Evolutionary conservation across 2,888 invertebrate genomes (phyloP).

Genomic region (Sipha maydis): DNA sequence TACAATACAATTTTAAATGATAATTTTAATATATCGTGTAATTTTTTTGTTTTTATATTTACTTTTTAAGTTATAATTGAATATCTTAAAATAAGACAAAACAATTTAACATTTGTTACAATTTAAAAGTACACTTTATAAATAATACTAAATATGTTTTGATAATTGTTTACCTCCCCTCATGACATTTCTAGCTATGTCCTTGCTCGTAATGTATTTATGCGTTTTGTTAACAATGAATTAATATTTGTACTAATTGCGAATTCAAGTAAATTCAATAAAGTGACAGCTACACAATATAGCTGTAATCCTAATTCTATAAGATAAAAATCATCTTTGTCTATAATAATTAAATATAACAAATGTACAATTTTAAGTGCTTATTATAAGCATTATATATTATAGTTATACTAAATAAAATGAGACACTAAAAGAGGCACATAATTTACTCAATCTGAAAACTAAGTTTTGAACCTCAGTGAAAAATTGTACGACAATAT

Average conservation of each 20-base stretch:
- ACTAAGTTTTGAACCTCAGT: background rate
- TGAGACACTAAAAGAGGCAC: background rate
- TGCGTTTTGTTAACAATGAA: background rate
- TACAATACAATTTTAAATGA: too few relatives aligned
- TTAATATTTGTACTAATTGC: background rate
- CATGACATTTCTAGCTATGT: too few relatives aligned
- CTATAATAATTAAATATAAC: background rate
- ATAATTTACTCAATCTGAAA: background rate
- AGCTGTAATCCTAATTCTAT: background rate
- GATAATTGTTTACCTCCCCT: too few relatives aligned
- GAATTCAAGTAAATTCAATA: background rate
- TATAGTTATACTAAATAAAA: background rate
- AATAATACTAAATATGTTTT: too few relatives aligned
- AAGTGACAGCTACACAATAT: background rate
- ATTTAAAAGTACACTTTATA: too few relatives aligned
- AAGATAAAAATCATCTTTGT: background rate
- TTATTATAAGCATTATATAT: too few relatives aligned
- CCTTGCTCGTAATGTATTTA: too few relatives aligned
- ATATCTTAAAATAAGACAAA: too few relatives aligned
- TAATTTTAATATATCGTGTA: too few relatives aligned
- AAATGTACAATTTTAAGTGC: background rate
- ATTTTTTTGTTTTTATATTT: too few relatives aligned
- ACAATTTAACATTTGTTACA: too few relatives aligned
- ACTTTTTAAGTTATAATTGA: too few relatives aligned
- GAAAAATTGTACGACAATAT: background rate